Evolutionary conservation across 2,113 vertebrate species (phyloP), one percentile per base, ranked within the genome.

Genomic region (Chaenocephalus aceratus): DNA sequence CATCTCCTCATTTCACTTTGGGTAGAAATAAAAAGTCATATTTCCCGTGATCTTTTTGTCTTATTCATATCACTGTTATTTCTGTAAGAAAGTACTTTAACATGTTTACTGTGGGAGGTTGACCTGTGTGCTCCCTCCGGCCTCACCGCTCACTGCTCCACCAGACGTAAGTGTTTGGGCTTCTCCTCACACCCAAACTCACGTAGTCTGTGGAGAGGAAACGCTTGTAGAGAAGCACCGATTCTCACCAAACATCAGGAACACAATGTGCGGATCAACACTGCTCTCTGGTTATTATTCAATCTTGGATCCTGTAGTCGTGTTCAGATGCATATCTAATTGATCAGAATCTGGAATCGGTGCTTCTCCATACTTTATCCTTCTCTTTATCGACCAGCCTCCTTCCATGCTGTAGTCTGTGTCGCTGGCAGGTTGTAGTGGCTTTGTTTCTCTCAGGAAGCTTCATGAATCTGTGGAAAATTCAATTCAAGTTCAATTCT

Each of bases 111-210:
- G 5, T 14, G 21, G 7, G 10, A 69, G 34, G 41, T 45, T 75
- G 52, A 80, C 46, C 41, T n/a, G 36, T 76, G n/a, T 81, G 70
- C 49, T 72, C n/a, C 16, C 52, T 91, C 62, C 83, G 89, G 61
- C 67, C 65, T 68, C 77, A 34, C 89, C 92, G 91, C 85, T 75
- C 72, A 81, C 86, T 54, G 79, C 86, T 68, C 88, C 2, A 72
- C 75, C 72, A 86, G 82, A 89, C 83, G 91, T 92, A 92, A 92
- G 92, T 93, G 54, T 81, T 80, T 68, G 69, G 64, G 18, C n/a
- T 70, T 74, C 79, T 63, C 45, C 44, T 70, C 73, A 51, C 62
- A 70, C 21, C 69, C 5, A 2, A 48, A 44, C 68, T 75, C 14
- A 0, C 0, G 26, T 26, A 26, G 26, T 26, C 26, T 26, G 26